phyloP scores from a whole-genome alignment of 92 coral and sea anemone genomes.

The Metridium senile region DNA sequence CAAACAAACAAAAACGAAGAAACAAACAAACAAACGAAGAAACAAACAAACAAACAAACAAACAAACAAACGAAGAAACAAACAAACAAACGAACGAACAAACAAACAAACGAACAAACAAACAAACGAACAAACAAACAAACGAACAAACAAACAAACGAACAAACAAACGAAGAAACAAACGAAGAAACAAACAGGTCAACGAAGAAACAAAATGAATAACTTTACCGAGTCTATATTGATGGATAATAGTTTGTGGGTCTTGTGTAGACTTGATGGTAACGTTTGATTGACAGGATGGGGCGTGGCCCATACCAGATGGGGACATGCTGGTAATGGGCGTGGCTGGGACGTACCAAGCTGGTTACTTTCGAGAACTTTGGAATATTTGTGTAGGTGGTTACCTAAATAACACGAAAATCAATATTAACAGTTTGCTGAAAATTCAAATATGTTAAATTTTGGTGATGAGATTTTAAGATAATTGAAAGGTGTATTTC shows the following conservation, averaged over 20 bases:
- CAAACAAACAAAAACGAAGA: neutral
- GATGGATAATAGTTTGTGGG: conserved; percentile 79
- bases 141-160: neutral
- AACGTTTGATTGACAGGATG: conserved; percentile 82
- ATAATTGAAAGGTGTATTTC: too few relatives aligned
- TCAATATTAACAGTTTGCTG: too few relatives aligned
- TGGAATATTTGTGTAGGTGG: conserved; percentile 95
- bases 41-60: neutral
- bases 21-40: neutral
- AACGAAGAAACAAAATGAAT: too few relatives aligned
- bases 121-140: neutral
- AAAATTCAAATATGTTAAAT: too few relatives aligned
- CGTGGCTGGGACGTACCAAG: conserved; percentile 90
- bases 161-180: neutral
- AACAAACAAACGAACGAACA: neutral
- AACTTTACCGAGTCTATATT: conserved; percentile 82
- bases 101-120: neutral
- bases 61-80: neutral
- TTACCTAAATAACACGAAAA: conserved; percentile 59
- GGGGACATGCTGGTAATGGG: conserved; percentile 80
- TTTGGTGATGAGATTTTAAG: too few relatives aligned
- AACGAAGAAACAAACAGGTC: neutral
- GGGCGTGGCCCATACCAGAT: conserved; percentile 81
- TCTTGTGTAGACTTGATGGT: conserved; percentile 75
- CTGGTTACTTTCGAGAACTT: conserved; percentile 76